These are phyloP conservation scores for Cinara cedri DNA, from an alignment of 2,888 invertebrate species.

Conservation along the genomic window DNA sequence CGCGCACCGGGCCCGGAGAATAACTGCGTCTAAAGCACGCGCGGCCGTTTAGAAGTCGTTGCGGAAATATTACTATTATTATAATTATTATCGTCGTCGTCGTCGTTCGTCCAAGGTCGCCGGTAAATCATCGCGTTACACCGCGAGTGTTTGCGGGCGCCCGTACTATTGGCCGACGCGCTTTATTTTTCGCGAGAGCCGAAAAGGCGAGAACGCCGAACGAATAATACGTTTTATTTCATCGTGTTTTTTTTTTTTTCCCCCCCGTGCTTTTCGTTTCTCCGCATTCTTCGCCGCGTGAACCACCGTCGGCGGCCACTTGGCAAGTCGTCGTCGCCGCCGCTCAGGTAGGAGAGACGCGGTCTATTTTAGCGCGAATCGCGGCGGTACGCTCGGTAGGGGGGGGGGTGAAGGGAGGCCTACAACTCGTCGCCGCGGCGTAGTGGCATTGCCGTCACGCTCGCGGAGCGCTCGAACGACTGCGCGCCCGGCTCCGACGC, in stretches of 20 bases:
- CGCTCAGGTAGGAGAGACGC: conserved; percentile 36
- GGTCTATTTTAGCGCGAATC: conserved; percentile 44
- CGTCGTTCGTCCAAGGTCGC: conserved; percentile 40
- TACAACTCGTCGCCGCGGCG: background rate
- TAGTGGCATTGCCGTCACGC: too few relatives aligned
- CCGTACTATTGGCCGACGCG: background rate
- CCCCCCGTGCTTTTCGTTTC: background rate
- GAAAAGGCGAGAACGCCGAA: background rate
- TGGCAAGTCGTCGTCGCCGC: background rate
- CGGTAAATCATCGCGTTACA: background rate
- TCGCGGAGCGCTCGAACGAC: too few relatives aligned
- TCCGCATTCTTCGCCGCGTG: background rate
- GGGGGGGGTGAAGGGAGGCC: background rate
- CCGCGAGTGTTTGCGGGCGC: background rate
- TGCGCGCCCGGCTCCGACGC: too few relatives aligned
- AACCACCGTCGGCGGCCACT: background rate
- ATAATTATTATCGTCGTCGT: conserved; percentile 22
- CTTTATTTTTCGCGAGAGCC: background rate
- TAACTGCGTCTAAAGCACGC: too few relatives aligned
- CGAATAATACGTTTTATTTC: background rate
- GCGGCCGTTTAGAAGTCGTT: too few relatives aligned
- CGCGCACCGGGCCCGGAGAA: too few relatives aligned
- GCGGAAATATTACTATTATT: too few relatives aligned
- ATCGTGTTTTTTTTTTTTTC: too few relatives aligned
- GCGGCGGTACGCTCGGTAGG: background rate